phyloP scores from a whole-genome alignment of 2,113 vertebrate species.

The Pterocles orientalis region DNA sequence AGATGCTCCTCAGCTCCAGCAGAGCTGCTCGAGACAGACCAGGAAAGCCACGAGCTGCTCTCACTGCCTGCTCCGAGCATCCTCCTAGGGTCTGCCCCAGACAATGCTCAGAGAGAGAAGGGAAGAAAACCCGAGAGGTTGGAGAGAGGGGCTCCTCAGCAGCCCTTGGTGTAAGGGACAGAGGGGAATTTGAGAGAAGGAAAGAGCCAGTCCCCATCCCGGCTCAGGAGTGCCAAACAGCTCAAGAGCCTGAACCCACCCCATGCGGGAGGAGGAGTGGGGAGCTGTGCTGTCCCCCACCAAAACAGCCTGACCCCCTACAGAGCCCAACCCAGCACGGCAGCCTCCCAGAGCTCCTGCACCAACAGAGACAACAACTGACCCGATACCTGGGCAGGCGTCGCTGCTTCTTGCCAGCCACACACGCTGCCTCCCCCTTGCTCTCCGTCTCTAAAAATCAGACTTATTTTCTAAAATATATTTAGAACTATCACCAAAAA shows the following conservation, averaged over 20 bases:
- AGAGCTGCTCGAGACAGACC: background rate
- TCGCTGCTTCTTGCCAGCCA: background rate
- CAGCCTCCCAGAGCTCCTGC: background rate
- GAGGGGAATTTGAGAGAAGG: background rate
- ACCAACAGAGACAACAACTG: background rate
- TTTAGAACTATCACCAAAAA: background rate
- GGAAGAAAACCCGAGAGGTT: background rate
- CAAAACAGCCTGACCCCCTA: background rate
- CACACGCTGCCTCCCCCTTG: rapidly evolving
- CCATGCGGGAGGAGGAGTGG: rapidly evolving
- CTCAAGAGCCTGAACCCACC: background rate
- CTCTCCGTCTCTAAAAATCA: background rate
- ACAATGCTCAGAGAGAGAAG: background rate
- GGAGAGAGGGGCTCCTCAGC: background rate
- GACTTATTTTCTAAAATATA: background rate
- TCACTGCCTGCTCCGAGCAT: background rate
- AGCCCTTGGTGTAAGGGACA: background rate
- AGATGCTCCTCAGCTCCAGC: background rate
- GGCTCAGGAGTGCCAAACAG: background rate
- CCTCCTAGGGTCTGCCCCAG: background rate
- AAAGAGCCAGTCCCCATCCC: background rate
- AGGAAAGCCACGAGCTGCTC: background rate
- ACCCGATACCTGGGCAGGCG: background rate
- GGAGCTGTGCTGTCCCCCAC: background rate
- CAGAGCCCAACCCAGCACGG: background rate